phyloP scores from a whole-genome alignment of 2,797 vertebrate species.

The Myotis pilosus region DNA sequence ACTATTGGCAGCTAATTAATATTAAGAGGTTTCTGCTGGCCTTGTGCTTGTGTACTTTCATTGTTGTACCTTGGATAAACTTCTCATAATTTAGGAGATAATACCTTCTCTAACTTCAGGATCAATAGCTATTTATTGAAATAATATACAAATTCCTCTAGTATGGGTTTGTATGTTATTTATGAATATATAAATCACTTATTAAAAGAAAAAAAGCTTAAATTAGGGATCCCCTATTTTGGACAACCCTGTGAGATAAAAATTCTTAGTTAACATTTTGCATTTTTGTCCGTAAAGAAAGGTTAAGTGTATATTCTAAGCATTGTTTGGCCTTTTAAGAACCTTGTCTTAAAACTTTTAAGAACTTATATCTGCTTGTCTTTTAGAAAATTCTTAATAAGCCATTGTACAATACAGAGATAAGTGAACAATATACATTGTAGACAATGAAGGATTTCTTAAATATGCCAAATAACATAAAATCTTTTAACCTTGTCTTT shows the following conservation, averaged over 20 bases:
- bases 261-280: conserved; percentile 16
- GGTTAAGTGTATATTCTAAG: conserved; percentile 31
- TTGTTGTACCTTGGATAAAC: background rate
- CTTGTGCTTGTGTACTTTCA: background rate
- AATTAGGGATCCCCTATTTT: background rate
- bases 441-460: background rate
- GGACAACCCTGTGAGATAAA: background rate
- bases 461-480: conserved; percentile 29
- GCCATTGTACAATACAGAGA: background rate
- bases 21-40: background rate
- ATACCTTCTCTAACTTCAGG: background rate
- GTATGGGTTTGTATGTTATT: background rate
- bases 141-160: background rate
- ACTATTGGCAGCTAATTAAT: background rate
- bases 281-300: conserved; percentile 28
- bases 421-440: background rate
- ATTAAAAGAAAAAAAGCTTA: background rate
- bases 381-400: conserved; percentile 24
- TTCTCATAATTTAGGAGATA: background rate
- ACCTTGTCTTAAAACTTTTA: conserved; percentile 9
- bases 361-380: background rate
- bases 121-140: background rate
- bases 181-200: background rate
- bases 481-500: conserved; percentile 82
- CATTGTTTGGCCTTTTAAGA: conserved; percentile 26